Conservation (phyloP, 2,888 invertebrate genomes). For the Pherbina coryleti region DNA sequence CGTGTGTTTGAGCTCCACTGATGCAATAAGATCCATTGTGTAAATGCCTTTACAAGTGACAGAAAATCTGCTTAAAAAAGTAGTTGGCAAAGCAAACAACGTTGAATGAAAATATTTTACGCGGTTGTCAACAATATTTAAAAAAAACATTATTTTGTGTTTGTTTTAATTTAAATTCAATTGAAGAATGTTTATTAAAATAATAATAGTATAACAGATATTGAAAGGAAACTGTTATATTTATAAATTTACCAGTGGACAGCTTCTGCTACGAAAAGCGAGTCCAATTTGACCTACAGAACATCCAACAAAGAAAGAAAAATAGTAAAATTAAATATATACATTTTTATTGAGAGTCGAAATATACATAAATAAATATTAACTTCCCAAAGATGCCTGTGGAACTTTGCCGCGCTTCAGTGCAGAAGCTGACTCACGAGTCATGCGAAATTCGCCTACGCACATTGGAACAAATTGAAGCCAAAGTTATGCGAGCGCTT, state of each 20-base stretch:
- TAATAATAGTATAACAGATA: not conserved
- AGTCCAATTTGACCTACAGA: not conserved
- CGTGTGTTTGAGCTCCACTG: too few relatives aligned
- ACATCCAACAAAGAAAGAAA: not conserved
- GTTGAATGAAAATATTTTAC: not conserved
- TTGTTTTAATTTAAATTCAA: not conserved
- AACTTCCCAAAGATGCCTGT: slow-evolving; percentile 32
- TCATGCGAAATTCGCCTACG: slow-evolving; percentile 64
- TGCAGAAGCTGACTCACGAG: slow-evolving; percentile 62
- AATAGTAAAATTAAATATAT: not conserved
- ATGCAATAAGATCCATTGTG: too few relatives aligned
- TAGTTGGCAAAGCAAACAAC: too few relatives aligned
- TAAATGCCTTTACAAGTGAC: too few relatives aligned
- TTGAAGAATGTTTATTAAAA: not conserved
- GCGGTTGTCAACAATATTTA: not conserved
- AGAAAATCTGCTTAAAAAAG: too few relatives aligned
- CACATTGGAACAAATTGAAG: slow-evolving; percentile 62
- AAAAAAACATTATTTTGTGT: not conserved
- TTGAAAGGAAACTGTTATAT: too few relatives aligned
- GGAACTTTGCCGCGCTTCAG: slow-evolving; percentile 51
- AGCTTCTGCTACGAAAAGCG: too few relatives aligned
- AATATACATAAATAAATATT: not conserved
- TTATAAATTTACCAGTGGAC: too few relatives aligned
- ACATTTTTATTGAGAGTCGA: not conserved
- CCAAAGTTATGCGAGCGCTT: slow-evolving; percentile 58